Conservation (phyloP, 2,888 invertebrate genomes). For the Andrena minutula region DNA sequence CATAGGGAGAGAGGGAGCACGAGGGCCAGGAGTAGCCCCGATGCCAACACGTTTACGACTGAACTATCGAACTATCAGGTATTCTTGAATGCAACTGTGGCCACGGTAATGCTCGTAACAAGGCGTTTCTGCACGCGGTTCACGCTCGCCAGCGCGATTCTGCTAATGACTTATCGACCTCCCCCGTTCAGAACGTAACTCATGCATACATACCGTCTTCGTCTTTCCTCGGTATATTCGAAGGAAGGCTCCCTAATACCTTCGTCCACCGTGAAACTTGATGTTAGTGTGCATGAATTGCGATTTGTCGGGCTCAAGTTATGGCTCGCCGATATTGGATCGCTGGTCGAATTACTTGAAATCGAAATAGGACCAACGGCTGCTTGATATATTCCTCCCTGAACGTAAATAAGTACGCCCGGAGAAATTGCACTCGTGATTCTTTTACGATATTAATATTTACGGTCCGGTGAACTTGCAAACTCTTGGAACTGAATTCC, state of each 20-base stretch:
- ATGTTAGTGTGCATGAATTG: conserved; percentile 48
- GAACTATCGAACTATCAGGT: conserved; percentile 41
- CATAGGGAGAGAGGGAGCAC: not conserved
- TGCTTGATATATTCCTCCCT: conserved; percentile 27
- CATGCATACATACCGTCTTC: conserved; percentile 39
- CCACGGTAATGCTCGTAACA: conserved; percentile 28
- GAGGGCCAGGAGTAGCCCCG: not conserved
- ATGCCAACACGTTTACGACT: conserved; percentile 22
- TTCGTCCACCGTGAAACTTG: conserved; percentile 19
- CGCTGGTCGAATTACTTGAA: conserved; percentile 52
- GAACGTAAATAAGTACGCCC: conserved; percentile 28
- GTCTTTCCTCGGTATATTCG: conserved; percentile 56
- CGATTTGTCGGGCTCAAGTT: conserved; percentile 63
- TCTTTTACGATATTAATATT: conserved; percentile 50
- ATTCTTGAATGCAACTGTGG: conserved; percentile 25
- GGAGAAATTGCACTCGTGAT: conserved; percentile 24
- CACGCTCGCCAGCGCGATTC: conserved; percentile 45
- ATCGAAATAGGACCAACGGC: conserved; percentile 48
- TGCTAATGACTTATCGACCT: conserved; percentile 68
- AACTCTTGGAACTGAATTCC: not conserved
- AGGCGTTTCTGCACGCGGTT: conserved; percentile 30
- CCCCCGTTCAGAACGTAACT: conserved; percentile 49
- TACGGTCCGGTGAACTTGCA: not conserved
- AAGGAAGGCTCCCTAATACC: conserved; percentile 60
- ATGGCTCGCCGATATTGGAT: conserved; percentile 60